Conservation (phyloP, 2,113 vertebrate species). For the Apodemus speciosus region DNA sequence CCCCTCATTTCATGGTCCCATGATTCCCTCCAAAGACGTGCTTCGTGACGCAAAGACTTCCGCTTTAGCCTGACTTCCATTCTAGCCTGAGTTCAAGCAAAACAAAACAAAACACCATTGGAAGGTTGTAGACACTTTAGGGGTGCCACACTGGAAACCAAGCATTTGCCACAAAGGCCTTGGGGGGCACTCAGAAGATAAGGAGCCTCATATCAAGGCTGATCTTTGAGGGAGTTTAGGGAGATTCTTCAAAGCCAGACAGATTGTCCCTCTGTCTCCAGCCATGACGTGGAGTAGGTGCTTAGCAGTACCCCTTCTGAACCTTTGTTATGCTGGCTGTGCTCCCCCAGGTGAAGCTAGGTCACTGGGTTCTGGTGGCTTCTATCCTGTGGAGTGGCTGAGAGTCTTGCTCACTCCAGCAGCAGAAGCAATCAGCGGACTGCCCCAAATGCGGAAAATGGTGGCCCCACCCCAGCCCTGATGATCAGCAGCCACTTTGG, state of each 20-base stretch:
- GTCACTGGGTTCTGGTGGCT: not conserved
- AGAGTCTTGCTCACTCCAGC: rapidly evolving
- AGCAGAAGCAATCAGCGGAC: not conserved
- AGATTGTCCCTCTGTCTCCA: not conserved
- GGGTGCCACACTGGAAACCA: not conserved
- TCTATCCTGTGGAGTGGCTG: not conserved
- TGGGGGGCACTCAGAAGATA: not conserved
- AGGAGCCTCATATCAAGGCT: not conserved
- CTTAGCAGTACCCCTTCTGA: not conserved
- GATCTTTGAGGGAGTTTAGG: not conserved
- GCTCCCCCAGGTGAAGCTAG: not conserved
- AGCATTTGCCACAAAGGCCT: not conserved
- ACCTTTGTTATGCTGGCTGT: rapidly evolving
- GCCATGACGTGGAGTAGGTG: not conserved
- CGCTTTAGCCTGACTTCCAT: not conserved
- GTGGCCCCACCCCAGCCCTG: not conserved
- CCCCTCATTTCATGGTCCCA: not conserved
- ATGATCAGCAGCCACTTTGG: not conserved
- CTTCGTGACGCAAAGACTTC: not conserved
- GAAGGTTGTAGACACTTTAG: not conserved
- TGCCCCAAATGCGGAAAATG: not conserved
- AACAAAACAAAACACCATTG: not conserved
- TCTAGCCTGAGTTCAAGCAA: not conserved
- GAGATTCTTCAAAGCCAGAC: not conserved
- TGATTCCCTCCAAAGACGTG: not conserved